Evolutionary conservation across 2,888 invertebrate species (phyloP).

Genomic region (Eurytoma californica): DNA sequence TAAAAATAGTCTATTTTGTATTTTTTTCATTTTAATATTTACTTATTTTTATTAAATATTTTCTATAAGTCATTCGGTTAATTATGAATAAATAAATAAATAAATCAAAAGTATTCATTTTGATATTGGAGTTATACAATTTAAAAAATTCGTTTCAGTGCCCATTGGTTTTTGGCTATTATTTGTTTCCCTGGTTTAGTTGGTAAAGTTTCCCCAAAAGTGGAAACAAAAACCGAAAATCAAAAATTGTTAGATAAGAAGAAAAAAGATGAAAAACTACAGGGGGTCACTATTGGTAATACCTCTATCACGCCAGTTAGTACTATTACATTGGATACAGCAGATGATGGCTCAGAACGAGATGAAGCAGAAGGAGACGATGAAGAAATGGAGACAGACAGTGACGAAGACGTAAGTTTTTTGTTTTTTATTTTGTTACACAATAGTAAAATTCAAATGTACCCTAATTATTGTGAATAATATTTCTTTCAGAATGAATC

Average conservation of each 20-base stretch:
- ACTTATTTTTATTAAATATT: not conserved
- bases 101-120: not conserved
- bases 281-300: constrained; percentile 78
- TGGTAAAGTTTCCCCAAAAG: constrained; percentile 79
- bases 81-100: not conserved
- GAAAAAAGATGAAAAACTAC: constrained; percentile 69
- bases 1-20: not conserved
- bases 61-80: not conserved
- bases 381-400: constrained; percentile 79
- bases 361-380: constrained; percentile 90
- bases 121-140: not conserved
- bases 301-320: constrained; percentile 78
- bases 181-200: constrained; percentile 94
- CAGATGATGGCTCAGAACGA: constrained; percentile 83
- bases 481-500: constrained; percentile 36
- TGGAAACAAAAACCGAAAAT: constrained; percentile 74
- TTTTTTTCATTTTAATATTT: not conserved
- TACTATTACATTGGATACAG: constrained; percentile 79
- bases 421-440: constrained; percentile 25
- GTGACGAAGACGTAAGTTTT: constrained; percentile 72
- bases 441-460: not conserved
- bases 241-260: constrained; percentile 50
- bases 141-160: constrained; percentile 71
- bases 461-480: not conserved
- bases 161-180: constrained; percentile 98